Evolutionary conservation across 1,140 invertebrate species (phyloP).

Genomic region (Pemphigus obesinymphae): DNA sequence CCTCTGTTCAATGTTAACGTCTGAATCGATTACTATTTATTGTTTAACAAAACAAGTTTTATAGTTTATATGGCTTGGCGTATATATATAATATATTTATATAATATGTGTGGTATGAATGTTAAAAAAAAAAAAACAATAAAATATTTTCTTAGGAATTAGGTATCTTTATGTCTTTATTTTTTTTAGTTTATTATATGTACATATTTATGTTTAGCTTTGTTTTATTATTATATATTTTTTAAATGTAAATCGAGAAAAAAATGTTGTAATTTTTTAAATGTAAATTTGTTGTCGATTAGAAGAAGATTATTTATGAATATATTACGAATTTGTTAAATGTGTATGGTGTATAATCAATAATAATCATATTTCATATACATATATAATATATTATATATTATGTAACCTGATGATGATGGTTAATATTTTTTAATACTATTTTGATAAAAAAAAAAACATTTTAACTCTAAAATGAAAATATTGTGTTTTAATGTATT

Average conservation of each 20-base stretch:
- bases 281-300: slow-evolving; percentile 38
- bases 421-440: slow-evolving; percentile 15
- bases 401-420: neutral
- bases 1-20: neutral
- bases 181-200: neutral
- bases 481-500: neutral
- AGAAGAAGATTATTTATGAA: slow-evolving; percentile 36
- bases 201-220: slow-evolving; percentile 24
- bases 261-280: slow-evolving; percentile 19
- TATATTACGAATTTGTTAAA: slow-evolving; percentile 36
- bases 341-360: neutral
- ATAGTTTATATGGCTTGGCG: neutral
- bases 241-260: slow-evolving; percentile 20
- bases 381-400: neutral
- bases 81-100: neutral
- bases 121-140: slow-evolving; percentile 21
- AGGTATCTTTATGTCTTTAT: neutral
- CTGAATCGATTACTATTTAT: slow-evolving; percentile 13
- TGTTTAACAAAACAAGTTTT: neutral
- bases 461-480: neutral
- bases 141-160: neutral
- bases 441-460: neutral
- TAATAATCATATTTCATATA: neutral
- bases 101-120: neutral
- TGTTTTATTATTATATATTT: slow-evolving; percentile 24